These are phyloP conservation scores for Raja brachyura DNA, from an alignment of 2,113 vertebrate species.

Conservation along the genomic window DNA sequence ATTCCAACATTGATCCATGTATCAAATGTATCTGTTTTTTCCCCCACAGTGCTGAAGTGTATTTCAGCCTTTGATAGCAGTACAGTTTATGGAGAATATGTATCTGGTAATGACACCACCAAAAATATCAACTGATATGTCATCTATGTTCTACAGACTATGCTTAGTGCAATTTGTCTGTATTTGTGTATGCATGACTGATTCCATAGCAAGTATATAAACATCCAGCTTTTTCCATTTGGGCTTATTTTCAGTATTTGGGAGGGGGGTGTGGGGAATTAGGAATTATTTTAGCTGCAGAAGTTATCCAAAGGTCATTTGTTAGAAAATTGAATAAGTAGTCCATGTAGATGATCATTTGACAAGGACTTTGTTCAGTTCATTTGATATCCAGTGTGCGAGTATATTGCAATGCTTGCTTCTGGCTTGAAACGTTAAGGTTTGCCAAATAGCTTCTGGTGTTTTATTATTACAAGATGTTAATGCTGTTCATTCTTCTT, in stretches of 20 bases:
- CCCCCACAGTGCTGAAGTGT: not conserved
- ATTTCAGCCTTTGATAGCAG: not conserved
- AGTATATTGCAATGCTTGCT: not conserved
- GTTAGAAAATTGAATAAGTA: not conserved
- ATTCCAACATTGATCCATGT: not conserved
- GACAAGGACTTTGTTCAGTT: not conserved
- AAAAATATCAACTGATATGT: not conserved
- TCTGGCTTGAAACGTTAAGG: not conserved
- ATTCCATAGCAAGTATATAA: not conserved
- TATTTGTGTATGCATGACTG: not conserved
- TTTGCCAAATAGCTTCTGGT: not conserved
- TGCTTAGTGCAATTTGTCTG: not conserved
- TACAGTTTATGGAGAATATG: not conserved
- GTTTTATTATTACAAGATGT: conserved; percentile 41
- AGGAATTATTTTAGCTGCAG: not conserved
- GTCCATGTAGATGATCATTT: not conserved
- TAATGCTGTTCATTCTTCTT: conserved; percentile 42
- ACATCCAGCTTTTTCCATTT: not conserved
- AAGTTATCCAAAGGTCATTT: not conserved
- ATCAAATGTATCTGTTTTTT: not conserved
- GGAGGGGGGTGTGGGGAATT: not conserved
- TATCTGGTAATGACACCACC: not conserved
- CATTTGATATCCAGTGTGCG: not conserved
- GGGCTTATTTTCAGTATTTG: conserved; percentile 31
- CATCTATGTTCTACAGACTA: not conserved